Evolutionary conservation across 2,797 vertebrate species (phyloP).

Genomic region (Meriones psammophilus): DNA sequence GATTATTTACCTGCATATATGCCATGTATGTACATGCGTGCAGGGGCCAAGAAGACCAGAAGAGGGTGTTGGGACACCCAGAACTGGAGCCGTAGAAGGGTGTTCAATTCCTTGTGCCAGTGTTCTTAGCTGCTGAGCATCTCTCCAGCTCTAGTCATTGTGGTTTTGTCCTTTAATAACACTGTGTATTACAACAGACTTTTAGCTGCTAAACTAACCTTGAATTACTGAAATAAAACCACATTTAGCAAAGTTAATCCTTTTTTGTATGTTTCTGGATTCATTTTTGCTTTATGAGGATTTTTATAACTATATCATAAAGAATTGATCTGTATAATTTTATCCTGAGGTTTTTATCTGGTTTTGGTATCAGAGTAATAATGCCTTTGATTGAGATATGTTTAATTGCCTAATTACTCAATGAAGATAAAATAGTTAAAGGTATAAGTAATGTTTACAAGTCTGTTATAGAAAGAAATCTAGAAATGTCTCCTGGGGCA

Average conservation of each 20-base stretch:
- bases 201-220: slow-evolving; percentile 50
- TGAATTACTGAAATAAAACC: slow-evolving; percentile 53
- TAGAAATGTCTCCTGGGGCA: neutral
- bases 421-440: slow-evolving; percentile 36
- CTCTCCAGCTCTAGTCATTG: neutral
- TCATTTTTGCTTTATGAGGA: slow-evolving; percentile 59
- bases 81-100: neutral
- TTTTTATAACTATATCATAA: slow-evolving; percentile 49
- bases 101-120: neutral
- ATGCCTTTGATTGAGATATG: neutral
- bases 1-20: neutral
- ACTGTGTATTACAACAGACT: neutral
- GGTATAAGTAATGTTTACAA: slow-evolving; percentile 34
- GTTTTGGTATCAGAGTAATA: slow-evolving; percentile 49
- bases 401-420: slow-evolving; percentile 26
- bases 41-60: neutral
- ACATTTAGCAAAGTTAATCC: slow-evolving; percentile 1
- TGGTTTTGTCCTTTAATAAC: slow-evolving; percentile 43
- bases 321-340: slow-evolving; percentile 10
- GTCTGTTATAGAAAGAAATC: neutral
- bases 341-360: slow-evolving; percentile 30
- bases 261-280: slow-evolving; percentile 42
- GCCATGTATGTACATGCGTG: neutral
- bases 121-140: neutral
- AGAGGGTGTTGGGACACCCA: neutral